Evolutionary conservation across 92 coral and sea anemone genomes (phyloP).

Genomic region (Anthopleura xanthogrammica): DNA sequence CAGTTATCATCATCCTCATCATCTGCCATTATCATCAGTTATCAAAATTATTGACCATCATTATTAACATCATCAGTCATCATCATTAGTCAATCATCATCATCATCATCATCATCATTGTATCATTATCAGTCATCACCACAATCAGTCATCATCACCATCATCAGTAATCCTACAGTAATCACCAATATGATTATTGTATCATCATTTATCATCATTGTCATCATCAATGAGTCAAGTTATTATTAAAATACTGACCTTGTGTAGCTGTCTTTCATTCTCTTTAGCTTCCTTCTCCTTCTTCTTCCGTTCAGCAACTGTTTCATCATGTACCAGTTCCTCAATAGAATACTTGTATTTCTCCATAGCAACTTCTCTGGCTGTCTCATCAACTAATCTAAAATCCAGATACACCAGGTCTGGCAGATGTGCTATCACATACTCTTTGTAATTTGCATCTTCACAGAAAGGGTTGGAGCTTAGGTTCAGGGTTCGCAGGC

Average conservation of each 20-base stretch:
- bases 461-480: slow-evolving; percentile 97
- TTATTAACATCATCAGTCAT: too few relatives aligned
- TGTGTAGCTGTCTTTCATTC: slow-evolving; percentile 74
- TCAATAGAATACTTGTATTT: slow-evolving; percentile 94
- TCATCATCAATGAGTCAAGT: not conserved
- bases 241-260: slow-evolving; percentile 39
- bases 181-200: too few relatives aligned
- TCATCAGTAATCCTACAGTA: not conserved
- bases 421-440: slow-evolving; percentile 91
- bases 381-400: slow-evolving; percentile 84
- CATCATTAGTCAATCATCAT: too few relatives aligned
- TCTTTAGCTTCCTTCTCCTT: slow-evolving; percentile 70
- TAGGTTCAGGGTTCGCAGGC: slow-evolving; percentile 76
- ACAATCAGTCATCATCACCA: not conserved
- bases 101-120: too few relatives aligned
- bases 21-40: too few relatives aligned
- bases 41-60: too few relatives aligned
- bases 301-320: slow-evolving; percentile 73
- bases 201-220: not conserved
- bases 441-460: slow-evolving; percentile 89
- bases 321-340: slow-evolving; percentile 94
- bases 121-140: not conserved
- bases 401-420: slow-evolving; percentile 92
- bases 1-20: too few relatives aligned
- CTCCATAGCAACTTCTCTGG: slow-evolving; percentile 93